Evolutionary conservation across 2,888 invertebrate genomes (phyloP).

Genomic region (Eristalis pertinax): DNA sequence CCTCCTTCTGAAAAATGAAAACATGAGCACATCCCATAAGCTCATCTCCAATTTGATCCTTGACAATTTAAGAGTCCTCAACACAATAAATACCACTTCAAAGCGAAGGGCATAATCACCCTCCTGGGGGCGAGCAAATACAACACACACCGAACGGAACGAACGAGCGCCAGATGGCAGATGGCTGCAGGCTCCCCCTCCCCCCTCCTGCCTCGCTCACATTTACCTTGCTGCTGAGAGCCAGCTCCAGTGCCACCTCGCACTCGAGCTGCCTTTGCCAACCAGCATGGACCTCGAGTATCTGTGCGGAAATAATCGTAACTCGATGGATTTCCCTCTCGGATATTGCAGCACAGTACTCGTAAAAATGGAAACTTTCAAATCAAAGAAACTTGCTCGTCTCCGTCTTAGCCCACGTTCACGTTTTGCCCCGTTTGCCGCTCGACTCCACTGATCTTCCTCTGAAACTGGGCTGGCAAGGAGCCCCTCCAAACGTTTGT

Average conservation of each 20-base stretch:
- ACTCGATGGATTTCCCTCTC: conserved; percentile 57
- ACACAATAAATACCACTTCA: conserved; percentile 71
- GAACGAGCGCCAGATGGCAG: conserved; percentile 33
- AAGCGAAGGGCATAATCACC: conserved; percentile 66
- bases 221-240: conserved; percentile 20
- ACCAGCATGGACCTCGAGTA: conserved; percentile 9
- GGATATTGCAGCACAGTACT: conserved; percentile 25
- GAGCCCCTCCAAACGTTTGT: not conserved
- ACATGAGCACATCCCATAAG: conserved; percentile 67
- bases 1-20: conserved; percentile 60
- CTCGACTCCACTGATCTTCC: not conserved
- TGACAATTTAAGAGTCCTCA: conserved; percentile 72
- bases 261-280: not conserved
- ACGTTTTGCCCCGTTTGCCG: not conserved
- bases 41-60: conserved; percentile 70
- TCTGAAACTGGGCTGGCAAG: not conserved
- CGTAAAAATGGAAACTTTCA: conserved; percentile 57
- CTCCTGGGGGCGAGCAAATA: conserved; percentile 25
- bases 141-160: conserved; percentile 18
- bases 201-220: no score
- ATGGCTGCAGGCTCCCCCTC: conserved; percentile 30
- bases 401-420: conserved; percentile 6
- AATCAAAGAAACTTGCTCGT: conserved; percentile 58
- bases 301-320: conserved; percentile 58
- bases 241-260: conserved; percentile 10